Evolutionary conservation across 2,888 invertebrate genomes (phyloP).

Genomic region (Cotesia congregata): DNA sequence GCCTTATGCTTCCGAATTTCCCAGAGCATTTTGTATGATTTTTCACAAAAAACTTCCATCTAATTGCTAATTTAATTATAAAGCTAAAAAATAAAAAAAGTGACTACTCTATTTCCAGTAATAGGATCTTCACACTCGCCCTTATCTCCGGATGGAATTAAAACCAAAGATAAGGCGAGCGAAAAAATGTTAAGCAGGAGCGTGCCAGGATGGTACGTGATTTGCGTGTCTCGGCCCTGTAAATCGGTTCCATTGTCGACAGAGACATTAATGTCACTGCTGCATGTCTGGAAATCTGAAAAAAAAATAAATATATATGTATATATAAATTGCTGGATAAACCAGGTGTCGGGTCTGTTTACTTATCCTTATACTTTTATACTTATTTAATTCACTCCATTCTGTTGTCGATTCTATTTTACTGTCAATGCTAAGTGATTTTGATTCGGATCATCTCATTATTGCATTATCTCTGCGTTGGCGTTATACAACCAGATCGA

Average conservation of each 20-base stretch:
- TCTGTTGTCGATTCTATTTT: background rate
- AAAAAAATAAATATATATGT: background rate
- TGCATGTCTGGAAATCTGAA: slow-evolving; percentile 40
- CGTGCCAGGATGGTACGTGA: slow-evolving; percentile 26
- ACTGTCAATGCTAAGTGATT: background rate
- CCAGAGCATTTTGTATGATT: background rate
- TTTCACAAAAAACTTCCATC: background rate
- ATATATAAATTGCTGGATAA: background rate
- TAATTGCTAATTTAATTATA: too few species aligned
- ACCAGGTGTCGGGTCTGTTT: background rate
- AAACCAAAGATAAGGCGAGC: background rate
- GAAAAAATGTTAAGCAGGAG: slow-evolving; percentile 33
- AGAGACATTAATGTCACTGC: slow-evolving; percentile 42
- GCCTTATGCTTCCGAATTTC: too few species aligned
- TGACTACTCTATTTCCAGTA: background rate
- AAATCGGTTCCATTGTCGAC: slow-evolving; percentile 46
- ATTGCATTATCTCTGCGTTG: background rate
- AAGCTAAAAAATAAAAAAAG: background rate
- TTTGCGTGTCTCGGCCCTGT: slow-evolving; percentile 47
- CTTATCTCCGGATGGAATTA: background rate
- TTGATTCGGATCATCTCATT: background rate
- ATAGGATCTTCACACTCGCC: background rate
- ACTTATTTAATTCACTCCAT: background rate
- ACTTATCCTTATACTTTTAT: background rate
- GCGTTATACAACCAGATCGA: too few species aligned